Percentiles rank a stretch among this genome's conserved stretches.
Evolutionary conservation across 1,140 invertebrate genomes (phyloP).

Genomic region (Cyrtorhinus lividipennis): DNA sequence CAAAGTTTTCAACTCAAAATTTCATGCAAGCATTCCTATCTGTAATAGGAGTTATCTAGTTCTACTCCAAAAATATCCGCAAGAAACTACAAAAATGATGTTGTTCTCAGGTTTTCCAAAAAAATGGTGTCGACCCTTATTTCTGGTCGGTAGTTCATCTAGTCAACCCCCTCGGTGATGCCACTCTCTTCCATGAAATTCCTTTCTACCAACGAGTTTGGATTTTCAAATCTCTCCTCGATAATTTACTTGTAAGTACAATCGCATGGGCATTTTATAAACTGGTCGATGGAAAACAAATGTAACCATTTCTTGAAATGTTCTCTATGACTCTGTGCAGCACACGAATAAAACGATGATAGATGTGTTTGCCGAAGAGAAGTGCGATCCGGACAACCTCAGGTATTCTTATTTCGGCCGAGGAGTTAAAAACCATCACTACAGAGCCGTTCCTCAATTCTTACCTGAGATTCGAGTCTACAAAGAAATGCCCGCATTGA

Average conservation of each 20-base stretch:
- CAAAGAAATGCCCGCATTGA: background rate
- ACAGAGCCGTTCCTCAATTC: conserved; percentile 15
- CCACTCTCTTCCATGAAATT: conserved; percentile 34
- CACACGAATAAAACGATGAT: conserved; percentile 19
- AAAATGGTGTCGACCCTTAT: conserved; percentile 29
- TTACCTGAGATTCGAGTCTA: conserved; percentile 20
- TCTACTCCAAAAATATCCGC: too few species aligned
- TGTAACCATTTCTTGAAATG: background rate
- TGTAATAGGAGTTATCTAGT: too few species aligned
- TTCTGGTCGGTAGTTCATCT: conserved; percentile 31
- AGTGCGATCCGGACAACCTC: conserved; percentile 6
- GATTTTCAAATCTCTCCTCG: conserved; percentile 38
- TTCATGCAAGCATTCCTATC: too few species aligned
- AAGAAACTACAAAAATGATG: too few species aligned
- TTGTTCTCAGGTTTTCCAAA: background rate
- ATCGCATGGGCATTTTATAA: too few species aligned
- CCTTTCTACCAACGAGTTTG: conserved; percentile 34
- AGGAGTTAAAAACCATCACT: conserved; percentile 14
- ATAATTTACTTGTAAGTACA: conserved; percentile 28
- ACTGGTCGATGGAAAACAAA: background rate
- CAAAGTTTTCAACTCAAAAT: too few species aligned
- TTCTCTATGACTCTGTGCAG: conserved; percentile 5
- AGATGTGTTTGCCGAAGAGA: conserved; percentile 14
- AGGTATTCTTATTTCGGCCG: background rate
- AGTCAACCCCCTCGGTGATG: conserved; percentile 33